Evolutionary conservation across 2,113 vertebrate genomes (phyloP).

Genomic region (Nothocercus nigrocapillus): DNA sequence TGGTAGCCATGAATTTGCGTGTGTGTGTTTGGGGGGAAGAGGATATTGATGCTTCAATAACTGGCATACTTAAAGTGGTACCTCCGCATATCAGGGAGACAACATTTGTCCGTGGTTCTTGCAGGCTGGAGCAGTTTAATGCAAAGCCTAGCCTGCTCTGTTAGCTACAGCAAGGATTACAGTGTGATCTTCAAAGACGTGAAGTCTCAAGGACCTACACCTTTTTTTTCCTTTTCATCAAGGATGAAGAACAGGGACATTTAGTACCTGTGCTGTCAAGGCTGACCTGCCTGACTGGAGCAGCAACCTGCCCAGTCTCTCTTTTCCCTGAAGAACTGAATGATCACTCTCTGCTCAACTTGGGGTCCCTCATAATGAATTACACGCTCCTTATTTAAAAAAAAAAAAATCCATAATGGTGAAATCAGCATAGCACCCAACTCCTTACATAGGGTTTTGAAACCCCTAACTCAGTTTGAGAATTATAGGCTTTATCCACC

Average conservation of each 20-base stretch:
- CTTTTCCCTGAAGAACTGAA: not conserved
- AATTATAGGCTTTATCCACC: conserved; percentile 30
- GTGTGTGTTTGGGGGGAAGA: not conserved
- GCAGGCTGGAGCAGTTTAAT: not conserved
- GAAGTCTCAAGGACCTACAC: not conserved
- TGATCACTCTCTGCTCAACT: not conserved
- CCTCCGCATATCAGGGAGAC: conserved; percentile 40
- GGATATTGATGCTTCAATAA: conserved; percentile 37
- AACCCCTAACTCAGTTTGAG: conserved; percentile 46
- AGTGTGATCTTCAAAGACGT: not conserved
- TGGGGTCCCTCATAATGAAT: conserved; percentile 9
- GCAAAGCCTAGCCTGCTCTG: conserved; percentile 1
- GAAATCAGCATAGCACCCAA: conserved; percentile 12
- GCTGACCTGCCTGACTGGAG: too few species aligned
- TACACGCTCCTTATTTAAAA: conserved; percentile 51
- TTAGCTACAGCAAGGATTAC: not conserved
- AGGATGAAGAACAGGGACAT: too few species aligned
- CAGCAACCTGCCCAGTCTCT: too few species aligned
- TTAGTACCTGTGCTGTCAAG: too few species aligned
- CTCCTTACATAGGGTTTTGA: conserved; percentile 31
- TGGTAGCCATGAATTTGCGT: conserved; percentile 63
- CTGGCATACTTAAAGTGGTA: conserved; percentile 50
- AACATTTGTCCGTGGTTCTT: not conserved
- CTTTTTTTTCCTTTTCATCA: not conserved
- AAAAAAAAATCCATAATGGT: conserved; percentile 32